Percentiles rank a stretch among this genome's conserved stretches.
Conservation (phyloP, 2,888 invertebrate species). For the Ctena decussata region DNA sequence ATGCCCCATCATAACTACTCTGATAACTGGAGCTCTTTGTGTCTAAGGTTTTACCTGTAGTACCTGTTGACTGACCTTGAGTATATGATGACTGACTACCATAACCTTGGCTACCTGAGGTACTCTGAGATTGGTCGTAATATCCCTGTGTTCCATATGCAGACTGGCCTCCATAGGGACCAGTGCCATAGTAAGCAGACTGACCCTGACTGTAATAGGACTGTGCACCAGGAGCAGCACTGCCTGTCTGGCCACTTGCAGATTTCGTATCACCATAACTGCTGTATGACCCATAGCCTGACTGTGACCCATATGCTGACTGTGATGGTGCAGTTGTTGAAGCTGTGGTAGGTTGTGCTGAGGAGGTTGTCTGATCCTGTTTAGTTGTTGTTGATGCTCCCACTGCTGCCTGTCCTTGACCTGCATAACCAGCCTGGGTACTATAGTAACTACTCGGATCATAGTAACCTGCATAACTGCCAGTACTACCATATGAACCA, state of each 20-base stretch:
- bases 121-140: no score
- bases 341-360: not conserved
- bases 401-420: not conserved
- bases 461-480: not conserved
- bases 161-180: not conserved
- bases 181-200: not conserved
- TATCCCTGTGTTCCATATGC: not conserved
- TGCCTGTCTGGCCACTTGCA: not conserved
- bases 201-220: not conserved
- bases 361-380: not conserved
- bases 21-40: not conserved
- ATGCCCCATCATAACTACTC: not conserved
- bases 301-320: not conserved
- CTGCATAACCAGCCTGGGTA: slow-evolving; percentile 29
- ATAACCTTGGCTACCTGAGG: not conserved
- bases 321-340: not conserved
- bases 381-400: not conserved
- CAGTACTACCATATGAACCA: not conserved
- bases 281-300: not conserved
- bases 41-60: not conserved
- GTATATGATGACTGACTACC: not conserved
- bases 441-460: slow-evolving; percentile 33
- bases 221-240: not conserved
- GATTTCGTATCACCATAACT: not conserved
- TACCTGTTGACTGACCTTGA: not conserved